Base-by-base conservation (phyloP, 2,888 invertebrate genomes). In the Odontothrips loti region DNA sequence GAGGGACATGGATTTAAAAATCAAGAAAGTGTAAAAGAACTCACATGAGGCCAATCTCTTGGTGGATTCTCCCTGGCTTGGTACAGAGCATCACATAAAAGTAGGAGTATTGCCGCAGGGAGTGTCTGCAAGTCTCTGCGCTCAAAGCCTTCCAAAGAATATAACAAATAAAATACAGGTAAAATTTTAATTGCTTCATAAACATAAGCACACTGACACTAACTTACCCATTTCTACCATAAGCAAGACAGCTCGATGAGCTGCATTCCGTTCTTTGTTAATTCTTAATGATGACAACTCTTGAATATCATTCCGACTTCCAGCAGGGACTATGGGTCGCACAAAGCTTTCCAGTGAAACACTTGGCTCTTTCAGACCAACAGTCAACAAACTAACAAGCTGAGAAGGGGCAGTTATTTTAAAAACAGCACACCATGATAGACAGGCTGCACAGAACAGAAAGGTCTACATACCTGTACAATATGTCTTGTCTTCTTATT, bases 401-500 rank as follows among this genome's bases (percentile, higher is more conserved):
- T 84, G 80, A 4, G 68, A 79, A 58, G 79, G 80, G 34, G 34
- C 34, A 43, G 34, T 43, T 43, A 43, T 43, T 43, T 43, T 6
- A 4, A 81, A 80, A 3, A 29, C 34, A 51, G 29, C 17, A n/a
- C 63, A 48, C 20, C 34, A 15, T 58, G 11, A 43, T 43, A 43
- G 34, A 6, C 34, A 43, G 2, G 34, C 34, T 4, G 34, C 6
- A 43, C 2, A 43, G 3, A 43, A 43, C 6, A 43, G 6, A 43
- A 43, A 43, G 34, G 6, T 43, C 6, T 84, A 78, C 89, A 88
- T 85, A 95, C 93, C 88, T 94, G 93, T 82, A 96, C 89, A 80
- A 96, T 88, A 88, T 94, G 92, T 83, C 90, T 92, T 4, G 93
- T 93, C 84, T 90, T 90, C 58, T 89, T 89, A 87, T 96, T 96